Base-by-base conservation (phyloP, 2,888 invertebrate species). In the Mesorhabditis belari region DNA sequence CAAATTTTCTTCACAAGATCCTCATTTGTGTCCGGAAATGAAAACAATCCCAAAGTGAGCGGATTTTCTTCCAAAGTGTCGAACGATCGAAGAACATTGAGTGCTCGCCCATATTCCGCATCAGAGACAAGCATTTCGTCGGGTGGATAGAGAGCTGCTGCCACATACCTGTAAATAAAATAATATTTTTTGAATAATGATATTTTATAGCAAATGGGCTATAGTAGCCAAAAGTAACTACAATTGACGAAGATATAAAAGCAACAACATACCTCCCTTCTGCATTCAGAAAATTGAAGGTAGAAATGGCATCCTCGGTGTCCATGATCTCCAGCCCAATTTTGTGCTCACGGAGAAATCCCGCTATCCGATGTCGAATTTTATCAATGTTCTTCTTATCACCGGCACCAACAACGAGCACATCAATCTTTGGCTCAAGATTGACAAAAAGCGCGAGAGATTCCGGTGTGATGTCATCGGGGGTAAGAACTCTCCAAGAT, bases 281-380 rank as follows among this genome's bases (percentile, higher is more conserved):
- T 0, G 88, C 86, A 81, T 88, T 90, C 49, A 94, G 84, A 81
- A 92, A 95, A 84, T 95, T 96, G 82, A 90, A 96, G 0, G 90
- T 90, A 2, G 91, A 84, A 75, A 90, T 89, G 0, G 95, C 95
- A 79, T 89, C 87, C 70, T 90, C 88, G 0, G 91, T 89, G 0
- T 89, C 85, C 54, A 92, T 83, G 53, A 94, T 85, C 84, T 95
- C 94, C 9, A 88, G 84, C 77, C 87, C 88, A 24, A 92, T 86
- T 63, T 85, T 85, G 56, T 86, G 81, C 58, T 85, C 85, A 26
- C 77, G 69, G 4, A 85, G 71, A 56, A 77, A 70, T 3, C 69
- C 73, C 6, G 64, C 57, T n/a, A 77, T 64, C 28, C 62, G 57
- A 5, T 64, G 54, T 5, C 73, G 62, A 2, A 73, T 68, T 19